Evolutionary conservation across 2,888 invertebrate genomes (phyloP).

Genomic region (Laspeyria flexula): DNA sequence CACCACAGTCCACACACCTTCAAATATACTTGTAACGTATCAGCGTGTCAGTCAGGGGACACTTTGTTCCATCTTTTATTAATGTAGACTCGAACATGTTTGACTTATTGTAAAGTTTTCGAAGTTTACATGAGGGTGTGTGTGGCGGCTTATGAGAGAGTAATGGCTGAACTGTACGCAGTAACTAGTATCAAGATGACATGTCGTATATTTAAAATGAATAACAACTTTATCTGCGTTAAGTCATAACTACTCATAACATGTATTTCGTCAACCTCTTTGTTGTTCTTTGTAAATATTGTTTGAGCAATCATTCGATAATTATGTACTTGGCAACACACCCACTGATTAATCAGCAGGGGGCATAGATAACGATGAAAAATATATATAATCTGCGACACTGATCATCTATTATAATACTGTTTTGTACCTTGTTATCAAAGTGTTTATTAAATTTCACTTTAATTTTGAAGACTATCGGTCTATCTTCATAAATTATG

Average conservation of each 20-base stretch:
- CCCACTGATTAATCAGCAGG: constrained; percentile 57
- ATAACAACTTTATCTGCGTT: constrained; percentile 54
- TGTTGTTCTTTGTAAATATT: constrained; percentile 48
- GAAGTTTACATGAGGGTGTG: no score
- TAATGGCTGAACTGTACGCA: no score
- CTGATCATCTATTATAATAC: constrained; percentile 9
- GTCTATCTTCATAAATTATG: no score
- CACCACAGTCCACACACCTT: no score
- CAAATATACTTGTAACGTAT: no score
- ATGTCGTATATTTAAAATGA: constrained; percentile 8
- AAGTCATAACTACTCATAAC: constrained; percentile 44
- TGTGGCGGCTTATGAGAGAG: no score
- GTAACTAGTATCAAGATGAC: neutral
- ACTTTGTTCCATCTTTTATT: no score
- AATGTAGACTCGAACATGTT: no score
- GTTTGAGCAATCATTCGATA: constrained; percentile 41
- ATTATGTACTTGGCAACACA: constrained; percentile 53
- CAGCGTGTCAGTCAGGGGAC: no score
- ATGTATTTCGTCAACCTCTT: constrained; percentile 46
- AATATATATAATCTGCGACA: constrained; percentile 36
- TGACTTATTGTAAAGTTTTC: no score
- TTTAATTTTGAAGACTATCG: neutral
- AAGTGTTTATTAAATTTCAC: neutral
- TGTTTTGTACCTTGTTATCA: constrained; percentile 1
- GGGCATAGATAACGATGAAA: constrained; percentile 54